Evolutionary conservation across 2,113 vertebrate genomes (phyloP).

Genomic region (Daboia siamensis): DNA sequence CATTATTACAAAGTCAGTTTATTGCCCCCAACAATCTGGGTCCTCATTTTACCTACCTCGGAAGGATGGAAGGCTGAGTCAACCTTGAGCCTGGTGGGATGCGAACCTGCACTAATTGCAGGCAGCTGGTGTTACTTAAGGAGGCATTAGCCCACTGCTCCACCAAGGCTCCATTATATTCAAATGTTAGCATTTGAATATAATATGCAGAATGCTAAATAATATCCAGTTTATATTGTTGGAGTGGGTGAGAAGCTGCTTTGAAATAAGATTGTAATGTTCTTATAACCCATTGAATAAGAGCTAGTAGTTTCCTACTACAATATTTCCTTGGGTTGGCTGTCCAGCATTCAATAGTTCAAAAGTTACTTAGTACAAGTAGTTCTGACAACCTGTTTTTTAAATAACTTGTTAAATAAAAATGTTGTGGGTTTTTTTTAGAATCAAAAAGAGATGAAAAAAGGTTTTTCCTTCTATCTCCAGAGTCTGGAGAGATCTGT

Average conservation of each 20-base stretch:
- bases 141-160: too few relatives aligned
- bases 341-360: not conserved
- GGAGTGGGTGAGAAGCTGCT: not conserved
- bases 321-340: not conserved
- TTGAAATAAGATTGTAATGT: not conserved
- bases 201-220: not conserved
- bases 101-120: too few relatives aligned
- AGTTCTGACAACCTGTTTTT: not conserved
- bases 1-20: too few relatives aligned
- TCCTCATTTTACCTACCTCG: too few relatives aligned
- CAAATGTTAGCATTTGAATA: not conserved
- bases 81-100: too few relatives aligned
- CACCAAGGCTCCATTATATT: too few relatives aligned
- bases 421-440: not conserved
- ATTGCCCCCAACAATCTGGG: too few relatives aligned
- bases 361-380: not conserved
- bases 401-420: not conserved
- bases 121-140: too few relatives aligned
- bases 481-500: not conserved
- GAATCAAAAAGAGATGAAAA: conserved; percentile 4
- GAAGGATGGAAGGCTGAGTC: too few relatives aligned
- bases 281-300: not conserved
- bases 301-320: not conserved
- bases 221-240: not conserved
- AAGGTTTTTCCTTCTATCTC: not conserved